phyloP scores from a whole-genome alignment of 2,888 invertebrate species.

The Pycnomerus fuliginosus region DNA sequence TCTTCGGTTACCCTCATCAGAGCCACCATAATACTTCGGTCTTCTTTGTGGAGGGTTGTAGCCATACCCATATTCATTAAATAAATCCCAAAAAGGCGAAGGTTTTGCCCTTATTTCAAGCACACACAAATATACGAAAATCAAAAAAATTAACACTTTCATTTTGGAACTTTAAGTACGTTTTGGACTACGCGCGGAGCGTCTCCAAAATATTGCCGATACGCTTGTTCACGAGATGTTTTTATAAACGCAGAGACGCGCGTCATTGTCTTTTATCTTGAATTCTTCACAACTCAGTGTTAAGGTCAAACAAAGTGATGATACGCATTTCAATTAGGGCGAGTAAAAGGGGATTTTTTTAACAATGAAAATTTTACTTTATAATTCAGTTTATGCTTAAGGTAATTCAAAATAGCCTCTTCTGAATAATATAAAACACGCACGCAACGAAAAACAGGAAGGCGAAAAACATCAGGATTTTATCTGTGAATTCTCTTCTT shows the following conservation, averaged over 20 bases:
- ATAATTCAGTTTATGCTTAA: too few relatives aligned
- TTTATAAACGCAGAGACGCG: not conserved
- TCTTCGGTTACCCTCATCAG: constrained; percentile 54
- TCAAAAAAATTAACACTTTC: not conserved
- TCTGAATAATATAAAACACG: constrained; percentile 90
- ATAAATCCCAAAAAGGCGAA: not conserved
- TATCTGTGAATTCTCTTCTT: constrained; percentile 92
- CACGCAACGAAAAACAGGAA: constrained; percentile 87
- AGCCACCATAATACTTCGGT: constrained; percentile 1
- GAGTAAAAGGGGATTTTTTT: too few relatives aligned
- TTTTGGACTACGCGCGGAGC: not conserved
- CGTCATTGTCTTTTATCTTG: not conserved
- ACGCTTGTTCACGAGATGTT: not conserved
- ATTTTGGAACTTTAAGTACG: not conserved
- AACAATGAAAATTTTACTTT: too few relatives aligned
- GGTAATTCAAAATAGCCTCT: constrained; percentile 74
- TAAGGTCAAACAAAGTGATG: constrained; percentile 4
- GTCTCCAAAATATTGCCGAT: not conserved
- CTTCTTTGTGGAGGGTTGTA: not conserved
- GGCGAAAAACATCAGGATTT: constrained; percentile 83
- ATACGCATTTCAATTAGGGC: constrained; percentile 15
- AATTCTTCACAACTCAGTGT: not conserved
- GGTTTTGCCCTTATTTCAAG: constrained; percentile 6
- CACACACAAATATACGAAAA: not conserved
- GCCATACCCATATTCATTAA: constrained; percentile 3